These are phyloP conservation scores for Latrodectus geometricus DNA, from an alignment of 1,140 invertebrate species.

Conservation along the genomic window DNA sequence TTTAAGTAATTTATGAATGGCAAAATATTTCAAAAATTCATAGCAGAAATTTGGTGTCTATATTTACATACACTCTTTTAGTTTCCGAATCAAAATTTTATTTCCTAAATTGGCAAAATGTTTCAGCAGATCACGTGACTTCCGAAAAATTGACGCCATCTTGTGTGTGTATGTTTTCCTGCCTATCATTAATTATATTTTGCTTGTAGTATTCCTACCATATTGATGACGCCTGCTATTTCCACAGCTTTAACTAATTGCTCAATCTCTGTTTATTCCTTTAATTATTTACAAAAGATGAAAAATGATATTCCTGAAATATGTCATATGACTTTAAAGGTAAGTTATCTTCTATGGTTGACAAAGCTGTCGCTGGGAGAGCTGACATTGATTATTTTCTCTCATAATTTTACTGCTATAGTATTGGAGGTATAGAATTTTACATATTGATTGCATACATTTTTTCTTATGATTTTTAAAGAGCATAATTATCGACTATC, in stretches of 20 bases:
- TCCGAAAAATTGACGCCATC: conserved; percentile 56
- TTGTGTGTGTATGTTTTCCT: conserved; percentile 61
- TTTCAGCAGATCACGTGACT: conserved; percentile 36
- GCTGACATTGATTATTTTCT: conserved; percentile 36
- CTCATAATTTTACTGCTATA: too few relatives aligned
- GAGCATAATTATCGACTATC: too few relatives aligned
- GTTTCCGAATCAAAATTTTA: conserved; percentile 3
- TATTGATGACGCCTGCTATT: conserved; percentile 9
- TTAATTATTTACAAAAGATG: background rate
- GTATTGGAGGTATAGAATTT: too few relatives aligned
- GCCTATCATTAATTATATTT: conserved; percentile 58
- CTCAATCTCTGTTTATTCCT: background rate
- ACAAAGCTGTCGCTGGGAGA: conserved; percentile 36
- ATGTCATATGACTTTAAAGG: conserved; percentile 55
- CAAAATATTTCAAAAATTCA: too few relatives aligned
- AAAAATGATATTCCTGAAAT: conserved; percentile 32
- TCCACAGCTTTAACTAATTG: background rate
- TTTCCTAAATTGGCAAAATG: conserved; percentile 9
- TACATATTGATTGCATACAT: too few relatives aligned
- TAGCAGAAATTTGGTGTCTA: too few relatives aligned
- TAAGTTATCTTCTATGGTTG: conserved; percentile 38
- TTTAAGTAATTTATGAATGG: too few relatives aligned
- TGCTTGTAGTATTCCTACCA: conserved; percentile 7
- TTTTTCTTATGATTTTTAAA: too few relatives aligned
- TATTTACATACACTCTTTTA: too few relatives aligned